These are phyloP conservation scores for Bostrychus sinensis DNA, from an alignment of 2,113 vertebrate species.

Conservation along the genomic window DNA sequence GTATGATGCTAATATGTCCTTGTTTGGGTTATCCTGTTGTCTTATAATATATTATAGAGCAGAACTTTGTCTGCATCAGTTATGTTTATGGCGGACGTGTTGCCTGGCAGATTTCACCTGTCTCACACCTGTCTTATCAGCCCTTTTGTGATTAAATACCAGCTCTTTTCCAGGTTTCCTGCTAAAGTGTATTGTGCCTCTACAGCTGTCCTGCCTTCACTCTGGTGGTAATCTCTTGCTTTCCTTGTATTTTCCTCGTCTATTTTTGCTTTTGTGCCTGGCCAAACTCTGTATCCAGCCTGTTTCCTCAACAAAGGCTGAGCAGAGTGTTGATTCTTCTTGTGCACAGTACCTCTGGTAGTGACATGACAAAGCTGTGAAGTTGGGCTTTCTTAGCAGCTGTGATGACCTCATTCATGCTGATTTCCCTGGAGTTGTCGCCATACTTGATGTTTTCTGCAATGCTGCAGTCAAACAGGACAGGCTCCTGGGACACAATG, in stretches of 20 bases:
- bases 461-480: conserved; percentile 84
- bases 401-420: conserved; percentile 76
- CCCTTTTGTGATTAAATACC: conserved; percentile 1
- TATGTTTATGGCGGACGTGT: too few relatives aligned
- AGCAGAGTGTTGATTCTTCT: conserved; percentile 1
- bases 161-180: background rate
- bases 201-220: conserved; percentile 1
- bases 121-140: background rate
- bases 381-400: conserved; percentile 82
- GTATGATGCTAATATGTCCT: too few relatives aligned
- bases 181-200: background rate
- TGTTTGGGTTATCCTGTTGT: too few relatives aligned
- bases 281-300: background rate
- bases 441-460: conserved; percentile 83
- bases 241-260: background rate
- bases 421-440: conserved; percentile 75
- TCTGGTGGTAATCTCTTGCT: background rate
- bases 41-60: too few relatives aligned
- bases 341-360: conserved; percentile 74
- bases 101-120: too few relatives aligned
- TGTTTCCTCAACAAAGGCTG: background rate
- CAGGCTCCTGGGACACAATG: conserved; percentile 83
- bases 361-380: conserved; percentile 81
- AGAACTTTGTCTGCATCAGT: too few relatives aligned
- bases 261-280: conserved; percentile 3